A percentile compares a stretch with the other conserved stretches of the same genome.
These are phyloP conservation scores for Pandemis heparana DNA, from an alignment of 2,888 invertebrate genomes.

Conservation along the genomic window DNA sequence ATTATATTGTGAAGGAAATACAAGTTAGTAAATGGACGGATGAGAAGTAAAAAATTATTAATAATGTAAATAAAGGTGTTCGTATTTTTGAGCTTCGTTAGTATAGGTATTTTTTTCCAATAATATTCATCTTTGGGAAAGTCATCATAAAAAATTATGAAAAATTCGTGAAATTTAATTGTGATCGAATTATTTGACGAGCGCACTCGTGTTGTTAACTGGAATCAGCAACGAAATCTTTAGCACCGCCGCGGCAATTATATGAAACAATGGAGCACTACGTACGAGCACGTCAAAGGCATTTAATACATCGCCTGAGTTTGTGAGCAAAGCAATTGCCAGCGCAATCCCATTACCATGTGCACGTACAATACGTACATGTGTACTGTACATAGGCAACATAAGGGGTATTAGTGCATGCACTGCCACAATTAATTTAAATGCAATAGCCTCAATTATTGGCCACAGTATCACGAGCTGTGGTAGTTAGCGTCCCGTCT, in stretches of 20 bases:
- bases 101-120: no score
- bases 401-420: slow-evolving; percentile 69
- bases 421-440: slow-evolving; percentile 79
- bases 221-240: slow-evolving; percentile 16
- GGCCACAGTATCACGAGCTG: slow-evolving; percentile 59
- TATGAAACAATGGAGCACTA: slow-evolving; percentile 34
- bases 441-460: slow-evolving; percentile 80
- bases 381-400: slow-evolving; percentile 55
- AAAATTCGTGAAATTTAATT: no score
- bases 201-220: not conserved
- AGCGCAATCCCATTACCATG: slow-evolving; percentile 72
- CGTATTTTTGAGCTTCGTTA: no score
- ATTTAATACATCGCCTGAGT: slow-evolving; percentile 69
- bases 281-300: slow-evolving; percentile 66
- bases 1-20: not conserved
- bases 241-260: slow-evolving; percentile 34
- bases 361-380: slow-evolving; percentile 69
- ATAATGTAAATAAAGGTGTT: no score
- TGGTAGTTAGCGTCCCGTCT: slow-evolving; percentile 39
- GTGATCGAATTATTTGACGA: not conserved
- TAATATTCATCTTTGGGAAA: no score
- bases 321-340: slow-evolving; percentile 77
- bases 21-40: not conserved
- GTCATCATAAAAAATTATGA: no score
- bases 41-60: not conserved